phyloP scores from a whole-genome alignment of 1,140 invertebrate genomes.

The Drosophila saltans region DNA sequence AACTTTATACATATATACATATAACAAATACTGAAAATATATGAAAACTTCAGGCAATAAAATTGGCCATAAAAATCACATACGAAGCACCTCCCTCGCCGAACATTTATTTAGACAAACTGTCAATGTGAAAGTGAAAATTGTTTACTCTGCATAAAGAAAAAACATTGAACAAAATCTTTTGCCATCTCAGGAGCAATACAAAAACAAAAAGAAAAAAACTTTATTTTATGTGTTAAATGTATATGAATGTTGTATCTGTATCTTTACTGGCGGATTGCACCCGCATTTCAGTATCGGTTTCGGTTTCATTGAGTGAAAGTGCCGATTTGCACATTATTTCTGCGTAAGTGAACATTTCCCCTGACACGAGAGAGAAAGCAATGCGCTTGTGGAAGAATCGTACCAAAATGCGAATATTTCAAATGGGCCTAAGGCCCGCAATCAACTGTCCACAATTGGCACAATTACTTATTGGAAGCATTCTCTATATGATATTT shows the following conservation, averaged over 20 bases:
- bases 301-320: constrained; percentile 44
- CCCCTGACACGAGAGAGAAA: constrained; percentile 26
- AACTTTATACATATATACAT: constrained; percentile 24
- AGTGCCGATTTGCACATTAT: constrained; percentile 70
- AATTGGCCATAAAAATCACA: constrained; percentile 60
- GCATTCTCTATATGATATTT: constrained; percentile 64
- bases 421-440: constrained; percentile 44
- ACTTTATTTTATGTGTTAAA: constrained; percentile 58
- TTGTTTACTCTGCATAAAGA: constrained; percentile 35
- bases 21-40: constrained; percentile 28
- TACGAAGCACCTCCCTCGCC: background rate
- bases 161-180: background rate
- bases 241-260: constrained; percentile 46
- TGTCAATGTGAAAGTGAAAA: constrained; percentile 51
- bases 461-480: constrained; percentile 59
- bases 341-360: constrained; percentile 76
- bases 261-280: constrained; percentile 47
- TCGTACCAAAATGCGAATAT: constrained; percentile 69
- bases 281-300: constrained; percentile 26
- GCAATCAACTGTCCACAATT: constrained; percentile 46
- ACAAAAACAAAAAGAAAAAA: background rate
- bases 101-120: constrained; percentile 55
- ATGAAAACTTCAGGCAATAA: constrained; percentile 56
- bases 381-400: constrained; percentile 68
- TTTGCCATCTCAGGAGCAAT: constrained; percentile 17